Evolutionary conservation across 2,888 invertebrate genomes (phyloP).

Genomic region (Antheraea assamensis): DNA sequence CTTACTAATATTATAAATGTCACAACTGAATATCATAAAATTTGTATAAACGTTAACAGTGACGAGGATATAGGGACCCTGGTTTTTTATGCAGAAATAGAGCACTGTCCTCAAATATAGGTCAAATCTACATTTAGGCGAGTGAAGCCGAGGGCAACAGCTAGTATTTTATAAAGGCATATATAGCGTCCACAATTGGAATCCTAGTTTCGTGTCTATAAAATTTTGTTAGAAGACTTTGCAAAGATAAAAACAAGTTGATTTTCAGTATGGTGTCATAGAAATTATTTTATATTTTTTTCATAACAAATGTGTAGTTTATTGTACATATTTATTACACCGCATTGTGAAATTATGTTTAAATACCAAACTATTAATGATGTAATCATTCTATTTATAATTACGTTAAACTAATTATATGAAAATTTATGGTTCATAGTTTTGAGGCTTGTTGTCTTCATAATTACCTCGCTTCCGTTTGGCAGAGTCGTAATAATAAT

Average conservation of each 20-base stretch:
- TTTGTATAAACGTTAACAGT: too few relatives aligned
- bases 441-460: background rate
- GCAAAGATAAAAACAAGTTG: background rate
- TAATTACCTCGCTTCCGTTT: background rate
- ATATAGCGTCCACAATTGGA: too few relatives aligned
- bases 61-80: too few relatives aligned
- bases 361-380: background rate
- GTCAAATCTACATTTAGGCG: too few relatives aligned
- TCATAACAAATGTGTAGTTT: background rate
- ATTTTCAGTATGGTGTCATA: background rate
- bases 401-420: background rate
- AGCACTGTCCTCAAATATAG: too few relatives aligned
- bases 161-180: too few relatives aligned
- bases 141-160: too few relatives aligned
- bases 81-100: too few relatives aligned
- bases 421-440: background rate
- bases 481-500: background rate
- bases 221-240: background rate
- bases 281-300: background rate
- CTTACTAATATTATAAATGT: too few relatives aligned
- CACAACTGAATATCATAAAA: too few relatives aligned
- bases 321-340: background rate
- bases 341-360: background rate
- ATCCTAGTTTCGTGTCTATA: too few relatives aligned
- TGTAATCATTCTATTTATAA: constrained; percentile 6